Evolutionary conservation across 2,113 vertebrate genomes (phyloP).

Genomic region (Ciconia stormi): DNA sequence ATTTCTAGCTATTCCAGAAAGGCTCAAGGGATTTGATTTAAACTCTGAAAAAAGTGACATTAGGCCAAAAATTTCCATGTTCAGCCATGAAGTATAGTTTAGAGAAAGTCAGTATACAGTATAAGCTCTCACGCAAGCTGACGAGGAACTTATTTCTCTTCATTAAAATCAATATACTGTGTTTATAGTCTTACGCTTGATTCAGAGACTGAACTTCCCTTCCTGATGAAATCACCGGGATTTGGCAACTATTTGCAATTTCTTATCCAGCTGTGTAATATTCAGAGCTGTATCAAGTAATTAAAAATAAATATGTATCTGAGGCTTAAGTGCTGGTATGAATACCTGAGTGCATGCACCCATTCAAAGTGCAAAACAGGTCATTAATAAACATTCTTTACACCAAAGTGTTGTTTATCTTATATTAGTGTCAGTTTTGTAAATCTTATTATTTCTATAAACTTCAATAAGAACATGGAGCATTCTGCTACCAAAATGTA

Average conservation of each 20-base stretch:
- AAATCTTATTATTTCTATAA: not conserved
- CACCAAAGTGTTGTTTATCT: not conserved
- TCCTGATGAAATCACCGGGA: not conserved
- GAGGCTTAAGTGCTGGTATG: not conserved
- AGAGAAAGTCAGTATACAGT: not conserved
- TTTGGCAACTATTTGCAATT: not conserved
- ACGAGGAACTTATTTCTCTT: not conserved
- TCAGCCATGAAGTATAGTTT: not conserved
- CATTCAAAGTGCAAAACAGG: not conserved
- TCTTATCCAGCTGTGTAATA: not conserved
- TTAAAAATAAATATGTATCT: not conserved
- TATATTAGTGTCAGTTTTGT: not conserved
- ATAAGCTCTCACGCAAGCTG: fast-evolving
- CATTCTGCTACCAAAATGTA: not conserved
- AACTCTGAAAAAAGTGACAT: not conserved
- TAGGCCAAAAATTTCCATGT: not conserved
- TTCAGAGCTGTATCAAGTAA: not conserved
- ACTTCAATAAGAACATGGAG: not conserved
- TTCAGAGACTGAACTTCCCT: not conserved
- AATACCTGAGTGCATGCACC: not conserved
- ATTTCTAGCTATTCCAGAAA: not conserved
- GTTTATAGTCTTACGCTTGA: not conserved
- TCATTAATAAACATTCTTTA: not conserved
- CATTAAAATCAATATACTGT: not conserved
- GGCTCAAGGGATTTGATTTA: not conserved